These are phyloP conservation scores for Apotomis turbidana DNA, from an alignment of 2,888 invertebrate species.

Conservation along the genomic window DNA sequence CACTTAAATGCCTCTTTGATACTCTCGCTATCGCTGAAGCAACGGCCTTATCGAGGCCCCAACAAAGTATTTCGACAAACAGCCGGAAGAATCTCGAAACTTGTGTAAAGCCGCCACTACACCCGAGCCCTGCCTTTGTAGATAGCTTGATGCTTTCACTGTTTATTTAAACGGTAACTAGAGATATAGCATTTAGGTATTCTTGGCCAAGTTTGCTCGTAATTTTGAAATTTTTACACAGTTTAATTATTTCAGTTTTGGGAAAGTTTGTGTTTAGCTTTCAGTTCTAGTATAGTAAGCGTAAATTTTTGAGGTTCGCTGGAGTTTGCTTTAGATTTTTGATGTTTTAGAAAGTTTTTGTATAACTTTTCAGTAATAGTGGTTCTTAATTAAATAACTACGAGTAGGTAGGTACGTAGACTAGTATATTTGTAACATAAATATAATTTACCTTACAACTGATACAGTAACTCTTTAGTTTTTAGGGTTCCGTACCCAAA, in stretches of 20 bases:
- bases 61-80: slow-evolving; percentile 2
- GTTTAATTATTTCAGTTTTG: background rate
- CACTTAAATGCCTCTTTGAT: background rate
- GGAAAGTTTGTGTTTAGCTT: background rate
- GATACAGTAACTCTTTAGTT: no score
- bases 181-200: background rate
- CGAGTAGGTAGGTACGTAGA: no score
- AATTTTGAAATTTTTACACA: background rate
- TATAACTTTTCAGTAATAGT: background rate
- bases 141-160: no score
- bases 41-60: slow-evolving; percentile 2
- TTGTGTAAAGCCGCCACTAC: background rate
- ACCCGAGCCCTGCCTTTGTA: background rate
- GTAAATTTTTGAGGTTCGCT: background rate
- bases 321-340: background rate
- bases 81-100: background rate
- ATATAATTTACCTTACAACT: no score
- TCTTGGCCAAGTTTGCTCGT: background rate
- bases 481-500: no score
- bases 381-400: no score
- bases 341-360: background rate
- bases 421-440: no score
- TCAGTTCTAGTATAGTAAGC: background rate
- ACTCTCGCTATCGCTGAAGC: slow-evolving; percentile 2
- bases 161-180: no score